Evolutionary conservation across 2,888 invertebrate species (phyloP), one percentile per base, ranked within the genome.

Genomic region (Tortricodes alternella): DNA sequence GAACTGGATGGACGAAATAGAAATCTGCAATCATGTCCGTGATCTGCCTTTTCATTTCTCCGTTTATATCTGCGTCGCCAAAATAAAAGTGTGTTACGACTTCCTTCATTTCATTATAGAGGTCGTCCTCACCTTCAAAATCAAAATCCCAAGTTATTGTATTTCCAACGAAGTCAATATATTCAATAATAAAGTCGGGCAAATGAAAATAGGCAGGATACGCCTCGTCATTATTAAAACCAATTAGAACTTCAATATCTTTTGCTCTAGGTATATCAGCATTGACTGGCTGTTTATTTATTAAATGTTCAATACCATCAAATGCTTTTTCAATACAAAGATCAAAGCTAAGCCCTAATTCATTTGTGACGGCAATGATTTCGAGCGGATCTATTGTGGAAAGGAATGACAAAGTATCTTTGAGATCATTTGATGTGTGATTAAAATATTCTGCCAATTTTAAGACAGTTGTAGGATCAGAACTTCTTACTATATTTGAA

Each of bases 301-400:
- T 53, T 46, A 85, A 74, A 1, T 67, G 62, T 32, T 79, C 76
- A 0, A 77, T 70, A 18, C 61, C 64, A 2, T 78, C 69, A 46
- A 80, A 78, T 39, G 67, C 51, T 18, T 66, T 67, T 63, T 85
- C 85, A 1, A 78, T 64, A 46, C 85, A 85, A n/a, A n/a, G n/a
- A n/a, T n/a, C n/a, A n/a, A n/a, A n/a, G n/a, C n/a, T n/a, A n/a
- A n/a, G n/a, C n/a, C n/a, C n/a, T n/a, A n/a, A n/a, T n/a, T n/a
- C n/a, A n/a, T n/a, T n/a, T n/a, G n/a, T n/a, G n/a, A n/a, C n/a
- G n/a, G n/a, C n/a, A n/a, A n/a, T n/a, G n/a, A n/a, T n/a, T n/a
- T n/a, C n/a, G n/a, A n/a, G n/a, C n/a, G n/a, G n/a, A n/a, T n/a
- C n/a, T n/a, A n/a, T n/a, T n/a, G n/a, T n/a, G n/a, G n/a, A n/a